Evolutionary conservation across 2,888 invertebrate species (phyloP), one percentile per base, ranked within the genome.

Genomic region (Drosophila cracens): DNA sequence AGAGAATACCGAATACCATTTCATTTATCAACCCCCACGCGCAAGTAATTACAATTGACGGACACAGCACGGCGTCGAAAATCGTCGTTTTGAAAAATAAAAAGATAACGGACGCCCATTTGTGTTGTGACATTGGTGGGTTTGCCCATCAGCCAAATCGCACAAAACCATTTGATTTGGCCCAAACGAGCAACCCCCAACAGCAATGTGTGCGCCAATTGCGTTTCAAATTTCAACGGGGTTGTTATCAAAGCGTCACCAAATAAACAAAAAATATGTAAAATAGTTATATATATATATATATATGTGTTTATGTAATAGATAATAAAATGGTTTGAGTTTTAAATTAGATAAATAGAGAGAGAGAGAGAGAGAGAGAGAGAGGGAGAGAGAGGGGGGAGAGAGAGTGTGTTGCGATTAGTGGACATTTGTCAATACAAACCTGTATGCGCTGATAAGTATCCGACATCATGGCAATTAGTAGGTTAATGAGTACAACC

Each of bases 381-480:
- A 76, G 56, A 59, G 52, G 74, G 76, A 81, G 65, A 92, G 87
- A 82, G 89, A 81, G 78, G 76, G 63, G 34, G 54, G 66, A 80
- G 82, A 82, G 74, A 65, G 67, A 71, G 70, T 51, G 76, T 86
- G 91, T 92, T 70, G 65, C 70, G 68, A 87, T 92, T 92, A 91
- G 91, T 91, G 86, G 70, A 53, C 52, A 82, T 74, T 74, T 71
- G 84, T 83, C 81, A 92, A 94, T 93, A 95, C 94, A 95, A 96
- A 99, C 99, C 96, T 99, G 98, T 92, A 99, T 99, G 93, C 99
- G 96, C 94, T 99, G 99, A 94, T 99, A 99, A 91, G 99, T 99
- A 95, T 99, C 99, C 94, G 99, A 99, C 99, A 99, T 99, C 99
- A 99, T 99, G 95, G 99, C 99, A 96, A 99, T 99, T 93, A 99